phyloP scores from a whole-genome alignment of 2,797 vertebrate species.

The Chelmon rostratus region DNA sequence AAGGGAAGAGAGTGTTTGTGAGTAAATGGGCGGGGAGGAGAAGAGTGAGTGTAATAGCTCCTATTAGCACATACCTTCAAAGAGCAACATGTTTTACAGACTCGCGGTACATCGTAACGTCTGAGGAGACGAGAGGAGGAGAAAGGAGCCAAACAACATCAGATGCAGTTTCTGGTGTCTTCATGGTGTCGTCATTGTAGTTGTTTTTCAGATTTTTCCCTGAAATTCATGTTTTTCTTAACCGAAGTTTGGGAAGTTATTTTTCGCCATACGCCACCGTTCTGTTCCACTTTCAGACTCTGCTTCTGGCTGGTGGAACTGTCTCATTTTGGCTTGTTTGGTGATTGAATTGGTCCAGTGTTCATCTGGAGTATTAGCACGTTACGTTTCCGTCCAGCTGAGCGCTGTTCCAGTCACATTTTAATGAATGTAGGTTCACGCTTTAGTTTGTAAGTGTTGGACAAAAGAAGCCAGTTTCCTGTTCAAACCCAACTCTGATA shows the following conservation, averaged over 20 bases:
- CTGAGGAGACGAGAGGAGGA: slow-evolving; percentile 30
- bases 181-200: no score
- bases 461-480: background rate
- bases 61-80: slow-evolving; percentile 83
- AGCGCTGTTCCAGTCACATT: background rate
- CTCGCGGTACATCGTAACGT: slow-evolving; percentile 63
- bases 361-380: background rate
- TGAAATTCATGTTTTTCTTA: background rate
- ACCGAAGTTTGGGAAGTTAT: background rate
- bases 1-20: slow-evolving; percentile 56
- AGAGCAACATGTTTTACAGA: slow-evolving; percentile 79
- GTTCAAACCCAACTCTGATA: background rate
- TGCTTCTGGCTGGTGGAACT: no score
- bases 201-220: no score
- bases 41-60: slow-evolving; percentile 77
- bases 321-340: no score
- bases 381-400: background rate
- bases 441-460: background rate
- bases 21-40: slow-evolving; percentile 72
- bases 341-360: background rate
- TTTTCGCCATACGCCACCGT: background rate
- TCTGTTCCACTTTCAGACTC: no score
- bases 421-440: no score
- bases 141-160: background rate
- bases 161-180: background rate